phyloP scores from a whole-genome alignment of 2,888 invertebrate genomes.

The Dichetophora obliterata region DNA sequence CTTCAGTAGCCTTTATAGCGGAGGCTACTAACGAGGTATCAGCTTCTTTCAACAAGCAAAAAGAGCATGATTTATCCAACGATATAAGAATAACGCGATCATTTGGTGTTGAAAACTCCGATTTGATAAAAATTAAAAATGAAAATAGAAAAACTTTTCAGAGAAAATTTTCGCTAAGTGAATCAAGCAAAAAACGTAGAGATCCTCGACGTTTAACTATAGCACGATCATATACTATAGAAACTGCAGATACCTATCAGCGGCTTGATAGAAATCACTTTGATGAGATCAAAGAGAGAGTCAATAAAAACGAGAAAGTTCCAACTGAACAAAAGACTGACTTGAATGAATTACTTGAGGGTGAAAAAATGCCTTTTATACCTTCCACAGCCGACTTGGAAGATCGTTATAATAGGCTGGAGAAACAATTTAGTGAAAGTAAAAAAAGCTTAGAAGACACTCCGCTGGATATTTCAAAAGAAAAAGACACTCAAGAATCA shows the following conservation, averaged over 20 bases:
- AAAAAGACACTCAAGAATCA: neutral
- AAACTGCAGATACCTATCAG: conserved; percentile 53
- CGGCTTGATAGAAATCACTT: neutral
- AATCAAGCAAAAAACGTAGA: conserved; percentile 54
- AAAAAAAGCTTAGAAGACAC: conserved; percentile 50
- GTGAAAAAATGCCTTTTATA: conserved; percentile 42
- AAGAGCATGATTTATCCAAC: conserved; percentile 21
- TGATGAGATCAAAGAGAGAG: conserved; percentile 3
- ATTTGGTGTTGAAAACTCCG: neutral
- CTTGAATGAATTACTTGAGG: neutral
- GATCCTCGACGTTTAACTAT: conserved; percentile 61
- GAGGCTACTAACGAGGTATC: conserved; percentile 55
- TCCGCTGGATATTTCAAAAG: neutral
- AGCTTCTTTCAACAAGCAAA: conserved; percentile 34
- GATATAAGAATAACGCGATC: conserved; percentile 13
- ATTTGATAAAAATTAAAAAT: conserved; percentile 52
- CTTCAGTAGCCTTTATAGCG: conserved; percentile 54
- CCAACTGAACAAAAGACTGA: neutral
- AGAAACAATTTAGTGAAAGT: conserved; percentile 49
- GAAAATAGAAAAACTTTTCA: neutral
- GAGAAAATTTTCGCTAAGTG: conserved; percentile 42
- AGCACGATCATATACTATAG: conserved; percentile 60
- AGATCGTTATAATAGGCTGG: conserved; percentile 48
- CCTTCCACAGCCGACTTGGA: conserved; percentile 57
- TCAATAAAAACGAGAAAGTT: neutral